Conservation (phyloP, 2,888 invertebrate genomes). For the Dromius quadrimaculatus region DNA sequence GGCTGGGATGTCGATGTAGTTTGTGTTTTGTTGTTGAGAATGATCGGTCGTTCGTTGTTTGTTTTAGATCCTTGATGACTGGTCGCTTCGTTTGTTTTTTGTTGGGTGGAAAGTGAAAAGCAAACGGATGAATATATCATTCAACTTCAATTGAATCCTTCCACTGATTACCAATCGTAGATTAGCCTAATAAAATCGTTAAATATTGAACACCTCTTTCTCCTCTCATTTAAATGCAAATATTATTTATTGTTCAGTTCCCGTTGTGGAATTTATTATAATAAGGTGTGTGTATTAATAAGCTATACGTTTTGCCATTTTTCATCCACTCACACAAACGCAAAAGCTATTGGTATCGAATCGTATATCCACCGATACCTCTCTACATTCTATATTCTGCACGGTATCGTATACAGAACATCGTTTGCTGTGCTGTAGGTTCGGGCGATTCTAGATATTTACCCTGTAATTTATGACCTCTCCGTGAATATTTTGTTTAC, state of each 20-base stretch:
- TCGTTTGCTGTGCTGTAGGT: slow-evolving; percentile 1
- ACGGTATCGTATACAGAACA: background rate
- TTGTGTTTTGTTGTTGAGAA: slow-evolving; percentile 23
- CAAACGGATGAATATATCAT: slow-evolving; percentile 33
- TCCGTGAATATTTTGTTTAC: slow-evolving; percentile 38
- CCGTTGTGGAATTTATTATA: slow-evolving; percentile 4
- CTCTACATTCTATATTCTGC: background rate
- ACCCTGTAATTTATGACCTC: slow-evolving; percentile 40
- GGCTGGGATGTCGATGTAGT: background rate
- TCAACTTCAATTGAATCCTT: no score
- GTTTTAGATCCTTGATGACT: slow-evolving; percentile 33
- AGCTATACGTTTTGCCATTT: slow-evolving; percentile 5
- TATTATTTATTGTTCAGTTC: background rate
- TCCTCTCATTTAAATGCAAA: background rate
- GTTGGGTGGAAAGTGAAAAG: slow-evolving; percentile 32
- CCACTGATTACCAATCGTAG: no score
- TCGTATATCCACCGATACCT: no score
- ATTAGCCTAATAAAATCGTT: no score
- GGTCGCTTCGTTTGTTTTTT: slow-evolving; percentile 10
- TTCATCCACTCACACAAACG: slow-evolving; percentile 16
- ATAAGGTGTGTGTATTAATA: slow-evolving; percentile 29
- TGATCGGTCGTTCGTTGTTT: slow-evolving; percentile 3
- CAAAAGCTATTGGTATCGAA: background rate
- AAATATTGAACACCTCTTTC: no score
- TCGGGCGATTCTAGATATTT: slow-evolving; percentile 34